Evolutionary conservation across 2,113 vertebrate species (phyloP), one percentile per base, ranked within the genome.

Genomic region (Syngnathus typhle): DNA sequence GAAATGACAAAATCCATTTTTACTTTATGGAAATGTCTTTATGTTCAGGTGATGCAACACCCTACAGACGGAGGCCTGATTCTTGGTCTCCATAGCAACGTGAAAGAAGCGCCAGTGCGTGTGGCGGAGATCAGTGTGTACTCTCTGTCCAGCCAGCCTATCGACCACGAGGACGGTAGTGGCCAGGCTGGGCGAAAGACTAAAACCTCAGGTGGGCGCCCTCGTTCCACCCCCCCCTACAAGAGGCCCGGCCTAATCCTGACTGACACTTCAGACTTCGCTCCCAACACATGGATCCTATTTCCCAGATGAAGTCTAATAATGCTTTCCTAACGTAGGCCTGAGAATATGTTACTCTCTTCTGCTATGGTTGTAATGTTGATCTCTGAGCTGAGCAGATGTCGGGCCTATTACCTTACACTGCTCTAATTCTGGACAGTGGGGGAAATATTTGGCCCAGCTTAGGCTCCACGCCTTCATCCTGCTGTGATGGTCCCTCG

Each of bases 71-170:
- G 90, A 54, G 90, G 89, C 37, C 91, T 90, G 87, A 89, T 91
- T 51, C 86, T 92, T 23, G 89, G 89, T 85, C 91, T 92, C 82
- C 90, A 92, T 82, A 91, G 89, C 89, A 92, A 91, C 84, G 87
- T 89, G 80, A 92, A 92, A 78, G 90, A 91, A 63, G 86, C 88
- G 2, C 88, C 90, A 10, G 82, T 90, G 21, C 89, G 91, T 39
- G 89, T 90, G 77, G 91, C 91, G 2, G 91, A 92, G 84, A 92
- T 92, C 86, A 92, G 90, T 49, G 89, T 92, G 74, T 90, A 84
- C 78, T 91, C 91, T 39, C 89, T 92, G 49, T 92, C 91, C 72
- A 92, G 91, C 80, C 91, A 92, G 69, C 91, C 91, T 60, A 92
- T 92, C 47, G 91, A 92, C 88, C 90, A 92, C 43, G 91, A 92